Conservation (phyloP, 2,113 vertebrate genomes). For the Xyrauchen texanus region DNA sequence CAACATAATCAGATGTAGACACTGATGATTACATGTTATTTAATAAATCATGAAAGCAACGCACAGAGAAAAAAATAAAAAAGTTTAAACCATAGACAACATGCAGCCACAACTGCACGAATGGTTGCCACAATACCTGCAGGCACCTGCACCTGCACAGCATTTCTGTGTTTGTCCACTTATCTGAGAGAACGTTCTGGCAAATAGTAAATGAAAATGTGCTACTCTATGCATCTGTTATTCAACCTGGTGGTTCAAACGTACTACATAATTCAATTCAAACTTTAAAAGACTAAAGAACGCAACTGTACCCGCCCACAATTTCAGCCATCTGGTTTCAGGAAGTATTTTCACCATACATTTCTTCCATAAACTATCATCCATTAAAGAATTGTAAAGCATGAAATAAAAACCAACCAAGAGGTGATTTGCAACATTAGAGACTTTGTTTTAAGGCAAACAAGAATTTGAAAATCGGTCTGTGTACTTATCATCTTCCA, state of each 20-base stretch:
- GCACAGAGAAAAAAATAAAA: neutral
- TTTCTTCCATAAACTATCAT: no score
- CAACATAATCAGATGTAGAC: conserved; percentile 26
- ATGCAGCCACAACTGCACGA: conserved; percentile 23
- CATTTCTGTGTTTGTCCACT: conserved; percentile 9
- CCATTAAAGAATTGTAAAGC: no score
- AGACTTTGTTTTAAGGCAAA: no score
- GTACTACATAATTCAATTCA: neutral
- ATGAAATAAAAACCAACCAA: no score
- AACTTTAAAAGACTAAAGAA: neutral
- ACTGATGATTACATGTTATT: conserved; percentile 1
- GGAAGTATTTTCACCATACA: no score
- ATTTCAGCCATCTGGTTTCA: no score
- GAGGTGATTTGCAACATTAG: no score
- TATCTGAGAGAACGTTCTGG: conserved; percentile 7
- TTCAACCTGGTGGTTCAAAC: neutral
- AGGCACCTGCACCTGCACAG: conserved; percentile 41
- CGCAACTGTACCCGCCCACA: no score
- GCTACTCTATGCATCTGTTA: neutral
- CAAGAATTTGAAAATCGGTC: no score
- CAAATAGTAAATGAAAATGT: conserved; percentile 11
- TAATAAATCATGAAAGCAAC: conserved; percentile 1
- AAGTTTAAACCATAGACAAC: neutral
- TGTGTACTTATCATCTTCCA: no score
- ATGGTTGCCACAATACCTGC: conserved; percentile 53